Conservation (phyloP, 2,797 vertebrate species). For the Macrochelys suwanniensis region DNA sequence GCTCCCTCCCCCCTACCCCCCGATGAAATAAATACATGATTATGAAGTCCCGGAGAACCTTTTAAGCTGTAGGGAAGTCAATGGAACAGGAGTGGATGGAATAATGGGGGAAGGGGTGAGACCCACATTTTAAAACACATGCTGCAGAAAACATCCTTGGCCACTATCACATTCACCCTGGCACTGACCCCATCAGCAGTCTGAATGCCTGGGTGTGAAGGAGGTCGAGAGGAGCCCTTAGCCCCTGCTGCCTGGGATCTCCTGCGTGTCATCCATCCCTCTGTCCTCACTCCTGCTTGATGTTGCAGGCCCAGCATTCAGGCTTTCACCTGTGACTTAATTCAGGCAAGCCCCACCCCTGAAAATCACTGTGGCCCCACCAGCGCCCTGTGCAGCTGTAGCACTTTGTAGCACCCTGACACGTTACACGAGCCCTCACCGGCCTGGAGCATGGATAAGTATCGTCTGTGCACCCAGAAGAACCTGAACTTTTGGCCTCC, state of each 20-base stretch:
- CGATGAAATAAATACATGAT: background rate
- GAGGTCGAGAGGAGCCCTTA: background rate
- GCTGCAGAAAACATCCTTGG: background rate
- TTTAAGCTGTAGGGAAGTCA: background rate
- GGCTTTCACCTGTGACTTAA: fast-evolving
- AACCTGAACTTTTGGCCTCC: background rate
- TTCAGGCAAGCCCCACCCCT: background rate
- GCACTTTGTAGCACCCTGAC: fast-evolving
- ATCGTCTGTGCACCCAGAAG: fast-evolving
- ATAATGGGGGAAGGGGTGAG: background rate
- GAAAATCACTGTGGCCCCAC: background rate
- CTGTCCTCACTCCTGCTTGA: fast-evolving
- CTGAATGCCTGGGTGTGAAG: fast-evolving
- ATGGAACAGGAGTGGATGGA: background rate
- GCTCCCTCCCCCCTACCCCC: background rate
- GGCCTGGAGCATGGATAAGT: fast-evolving
- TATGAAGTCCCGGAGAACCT: fast-evolving
- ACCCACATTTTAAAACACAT: fast-evolving
- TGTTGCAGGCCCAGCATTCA: fast-evolving
- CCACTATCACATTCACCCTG: background rate
- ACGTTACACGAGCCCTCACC: fast-evolving
- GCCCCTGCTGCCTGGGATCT: background rate
- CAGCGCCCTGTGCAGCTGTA: fast-evolving
- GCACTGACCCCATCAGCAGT: fast-evolving
- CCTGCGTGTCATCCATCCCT: fast-evolving